Base-by-base conservation (phyloP, 2,797 vertebrate species). In the Mastacembelus armatus region DNA sequence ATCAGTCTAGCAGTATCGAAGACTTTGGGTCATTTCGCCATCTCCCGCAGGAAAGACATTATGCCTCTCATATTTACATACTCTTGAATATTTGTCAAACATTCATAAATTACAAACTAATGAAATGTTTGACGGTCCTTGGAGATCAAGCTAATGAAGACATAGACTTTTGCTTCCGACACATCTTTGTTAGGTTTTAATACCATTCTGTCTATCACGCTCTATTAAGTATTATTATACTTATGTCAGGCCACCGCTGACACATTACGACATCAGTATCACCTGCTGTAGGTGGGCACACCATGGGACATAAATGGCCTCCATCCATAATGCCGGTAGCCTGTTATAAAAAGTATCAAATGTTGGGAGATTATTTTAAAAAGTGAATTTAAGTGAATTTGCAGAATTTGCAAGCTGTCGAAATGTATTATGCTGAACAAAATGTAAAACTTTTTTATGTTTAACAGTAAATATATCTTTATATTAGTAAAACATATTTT, bases 81-180 rank as follows among this genome's bases (percentile, higher is more conserved):
- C 96, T 96, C 95, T 95, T 94, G 95, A 96, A 96, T 98, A 98
- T 97, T 98, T 98, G 96, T 96, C 96, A 98, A 98, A 98, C 96
- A 97, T 96, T 96, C 95, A 96, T 98, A 97, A 98, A 98, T 98
- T 97, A 96, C 95, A 96, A 96, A 97, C 97, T 97, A 99, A 98
- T 98, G 96, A 98, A 99, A 98, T 96, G 95, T 96, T 96, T 93
- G 94, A 93, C 94, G 95, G 95, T 95, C 95, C 96, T 96, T 93
- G 93, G 95, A 97, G 95, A 96, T 96, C 89, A 88, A 89, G 92
- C 96, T 98, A 97, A 98, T 98, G 97, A 98, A 97, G 94, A 95
- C 94, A 93, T 93, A 93, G 95, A 95, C 94, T 94, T 95, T 92
- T 95, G 81, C 76, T 84, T 91, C 68, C 94, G 93, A 93, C 94